A percentile compares a stretch with the other conserved stretches of the same genome.
phyloP scores from a whole-genome alignment of 2,797 vertebrate genomes.

The Acipenser ruthenus region DNA sequence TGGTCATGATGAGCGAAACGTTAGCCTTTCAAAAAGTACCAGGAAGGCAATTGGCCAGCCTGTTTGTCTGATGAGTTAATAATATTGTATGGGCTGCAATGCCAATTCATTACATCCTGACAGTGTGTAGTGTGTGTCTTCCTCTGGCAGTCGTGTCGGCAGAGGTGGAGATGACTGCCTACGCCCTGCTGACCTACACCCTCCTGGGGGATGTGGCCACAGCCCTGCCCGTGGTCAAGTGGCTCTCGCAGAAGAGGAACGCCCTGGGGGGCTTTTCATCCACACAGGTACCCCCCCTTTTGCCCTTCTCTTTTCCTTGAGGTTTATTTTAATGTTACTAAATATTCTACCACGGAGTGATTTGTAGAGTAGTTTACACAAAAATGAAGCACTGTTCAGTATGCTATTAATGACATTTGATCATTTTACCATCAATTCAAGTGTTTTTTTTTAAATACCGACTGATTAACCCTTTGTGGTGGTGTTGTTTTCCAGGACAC shows the following conservation, averaged over 20 bases:
- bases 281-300: slow-evolving; percentile 64
- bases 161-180: slow-evolving; percentile 90
- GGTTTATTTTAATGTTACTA: too few species aligned
- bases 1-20: too few species aligned
- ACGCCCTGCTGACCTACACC: slow-evolving; percentile 80
- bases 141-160: slow-evolving; percentile 74
- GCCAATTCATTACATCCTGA: background rate
- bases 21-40: too few species aligned
- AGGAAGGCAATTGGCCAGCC: background rate
- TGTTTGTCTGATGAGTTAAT: background rate
- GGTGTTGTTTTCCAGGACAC: slow-evolving; percentile 64
- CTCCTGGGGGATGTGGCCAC: slow-evolving; percentile 79
- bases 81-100: background rate
- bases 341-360: too few species aligned
- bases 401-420: too few species aligned
- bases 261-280: slow-evolving; percentile 87
- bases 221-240: slow-evolving; percentile 84
- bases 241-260: slow-evolving; percentile 88
- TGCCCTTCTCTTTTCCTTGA: background rate
- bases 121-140: background rate
- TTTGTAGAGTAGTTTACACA: too few species aligned
- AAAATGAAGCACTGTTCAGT: too few species aligned
- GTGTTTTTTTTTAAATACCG: too few species aligned
- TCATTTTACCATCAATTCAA: too few species aligned
- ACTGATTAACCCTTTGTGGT: too few species aligned